Evolutionary conservation across 2,888 invertebrate genomes (phyloP), one percentile per base, ranked within the genome.

Genomic region (Punctoribates punctum): DNA sequence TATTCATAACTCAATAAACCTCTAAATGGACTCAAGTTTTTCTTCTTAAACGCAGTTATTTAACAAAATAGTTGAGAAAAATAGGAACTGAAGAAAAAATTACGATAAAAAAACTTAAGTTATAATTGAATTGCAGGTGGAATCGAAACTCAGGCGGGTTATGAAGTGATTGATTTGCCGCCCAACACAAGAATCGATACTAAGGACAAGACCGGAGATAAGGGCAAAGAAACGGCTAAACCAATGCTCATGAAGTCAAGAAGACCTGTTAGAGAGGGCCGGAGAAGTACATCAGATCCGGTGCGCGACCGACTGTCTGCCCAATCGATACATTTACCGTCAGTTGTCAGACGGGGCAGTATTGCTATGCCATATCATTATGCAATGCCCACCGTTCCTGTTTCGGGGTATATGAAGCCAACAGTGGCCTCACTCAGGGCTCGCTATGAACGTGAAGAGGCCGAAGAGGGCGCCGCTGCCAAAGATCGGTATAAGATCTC

Each of bases 141-240:
- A 38, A 67, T 67, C 23, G 67, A 67, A 23, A 67, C 29, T 20
- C 67, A 34, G 34, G 38, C 29, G 15, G 67, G 15, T 20, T 67
- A 67, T 42, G 67, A 67, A 67, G 42, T 67, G 5, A 67, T 67
- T 42, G 67, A 67, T 67, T 67, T 67, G 42, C 67, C 67, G 11
- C 38, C 67, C 23, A 3, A 34, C 4, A 65, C 34, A 29, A 38
- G 67, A 4, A 67, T 67, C 29, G 67, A 67, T 67, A 42, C 42
- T 34, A 67, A 67, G 42, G 67, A 67, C 42, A 67, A 67, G 34
- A 20, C 29, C 23, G 29, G 60, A 27, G 67, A 67, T 67, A 65
- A 65, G 23, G 27, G 15, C 17, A 65, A 65, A 34, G 65, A 65
- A 1, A 29, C 42, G 23, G 17, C 38, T 2, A 42, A n/a, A 67